Base-by-base conservation (phyloP, 2,888 invertebrate species). In the Kuschelorhynchus macadamiae region DNA sequence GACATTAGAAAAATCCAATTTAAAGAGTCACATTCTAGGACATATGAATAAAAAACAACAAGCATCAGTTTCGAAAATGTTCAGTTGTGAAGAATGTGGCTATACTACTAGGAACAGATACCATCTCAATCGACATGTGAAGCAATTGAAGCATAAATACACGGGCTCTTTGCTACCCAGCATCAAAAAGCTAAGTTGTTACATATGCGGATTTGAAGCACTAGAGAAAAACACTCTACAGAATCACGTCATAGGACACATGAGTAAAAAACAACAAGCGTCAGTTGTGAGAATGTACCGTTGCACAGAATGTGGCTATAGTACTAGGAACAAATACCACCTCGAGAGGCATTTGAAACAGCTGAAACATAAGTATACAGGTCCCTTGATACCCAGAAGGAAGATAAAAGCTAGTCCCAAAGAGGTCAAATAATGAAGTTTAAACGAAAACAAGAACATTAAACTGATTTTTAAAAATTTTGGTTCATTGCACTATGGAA, bases 161-260 rank as follows among this genome's bases (percentile, higher is more conserved):
- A n/a, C n/a, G n/a, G n/a, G n/a, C n/a, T n/a, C n/a, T n/a, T n/a
- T n/a, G n/a, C n/a, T n/a, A n/a, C n/a, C n/a, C n/a, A n/a, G 39
- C 14, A 53, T 14, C 14, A 36, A 53, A 12, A 39, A n/a, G n/a
- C n/a, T 12, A 3, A 14, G 8, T 12, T 53, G 52, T 53, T n/a
- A 53, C 20, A 36, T 4, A 12, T 53, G 52, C 17, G 39, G 14
- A 12, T 18, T 7, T 1, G 11, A 53, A 17, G n/a, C 14, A 1
- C 1, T 1, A 1, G 12, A 9, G 2, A 53, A 53, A 53, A 1
- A 1, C 21, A 1, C 39, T 7, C 11, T 53, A 39, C 7, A 12
- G 12, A 1, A 39, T 21, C 36, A 53, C 12, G 39, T 53, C 1
- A 33, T 36, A 12, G 39, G 39, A 14, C 52, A 53, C 21, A 53